Evolutionary conservation across 2,888 invertebrate genomes (phyloP), one percentile per base, ranked within the genome.

Genomic region (Oligia strigilis): DNA sequence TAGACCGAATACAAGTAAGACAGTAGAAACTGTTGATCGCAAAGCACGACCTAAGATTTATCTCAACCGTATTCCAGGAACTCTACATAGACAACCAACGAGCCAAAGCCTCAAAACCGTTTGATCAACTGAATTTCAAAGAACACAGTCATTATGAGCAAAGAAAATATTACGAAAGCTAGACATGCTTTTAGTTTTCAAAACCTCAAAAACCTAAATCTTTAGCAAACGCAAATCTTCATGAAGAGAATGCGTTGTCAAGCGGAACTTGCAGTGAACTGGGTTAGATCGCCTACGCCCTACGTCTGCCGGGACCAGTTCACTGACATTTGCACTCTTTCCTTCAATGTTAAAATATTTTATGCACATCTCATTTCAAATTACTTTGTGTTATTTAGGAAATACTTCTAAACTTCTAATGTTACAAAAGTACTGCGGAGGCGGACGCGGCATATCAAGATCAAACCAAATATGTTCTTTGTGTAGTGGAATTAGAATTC

Each of bases 271-370:
- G 29, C 29, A 65, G 11, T 23, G 43, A 80, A 75, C 77, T 82
- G n/a, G 77, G 80, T 82, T 82, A 65, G 66, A 78, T 80, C 85
- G 83, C 85, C 86, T 78, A 77, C 85, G 66, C 71, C 85, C 60
- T 72, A 75, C 49, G 52, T 14, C 64, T 80, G 74, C 71, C 75
- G 78, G 78, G 88, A 72, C 66, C 72, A 82, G 89, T 86, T 89
- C 88, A 88, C 70, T 84, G 86, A 88, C 89, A 76, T 76, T 65
- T 78, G 69, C 78, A 80, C 76, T 72, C 29, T 81, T 64, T 79
- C 62, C 82, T 72, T 80, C 64, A 71, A 66, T 71, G 76, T 75
- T 67, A 81, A 81, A 78, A 84, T 87, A 87, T 84, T 75, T 60
- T 69, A 80, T 87, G 52, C 76, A 73, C 58, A 65, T 58, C 29